Percentiles rank a stretch among this genome's conserved stretches.
Conservation (phyloP, 2,797 vertebrate genomes). For the Molothrus ater region DNA sequence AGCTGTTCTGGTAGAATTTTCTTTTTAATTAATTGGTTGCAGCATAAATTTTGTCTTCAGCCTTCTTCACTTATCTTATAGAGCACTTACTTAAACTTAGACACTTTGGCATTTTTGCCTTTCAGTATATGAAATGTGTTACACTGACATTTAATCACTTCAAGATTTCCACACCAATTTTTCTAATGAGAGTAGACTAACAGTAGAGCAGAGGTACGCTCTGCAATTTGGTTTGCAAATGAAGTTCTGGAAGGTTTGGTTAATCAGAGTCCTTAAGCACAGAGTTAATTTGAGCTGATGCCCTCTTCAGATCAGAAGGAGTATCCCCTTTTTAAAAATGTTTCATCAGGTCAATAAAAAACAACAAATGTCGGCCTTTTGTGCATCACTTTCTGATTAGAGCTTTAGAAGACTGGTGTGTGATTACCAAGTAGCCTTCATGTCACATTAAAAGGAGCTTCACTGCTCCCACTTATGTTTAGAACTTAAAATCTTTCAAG, state of each 20-base stretch:
- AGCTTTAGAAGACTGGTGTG: background rate
- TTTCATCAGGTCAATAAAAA: background rate
- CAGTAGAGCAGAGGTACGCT: background rate
- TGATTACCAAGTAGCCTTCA: background rate
- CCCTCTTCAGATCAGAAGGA: background rate
- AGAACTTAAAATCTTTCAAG: slow-evolving; percentile 3
- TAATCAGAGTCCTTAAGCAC: background rate
- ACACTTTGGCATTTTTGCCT: background rate
- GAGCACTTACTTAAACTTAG: background rate
- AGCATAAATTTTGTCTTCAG: background rate
- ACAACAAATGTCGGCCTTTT: background rate
- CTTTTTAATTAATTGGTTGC: background rate
- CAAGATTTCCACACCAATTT: background rate
- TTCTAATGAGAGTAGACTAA: background rate
- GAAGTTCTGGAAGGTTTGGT: background rate
- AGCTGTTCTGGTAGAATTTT: background rate
- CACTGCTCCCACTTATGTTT: background rate
- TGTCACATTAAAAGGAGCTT: background rate
- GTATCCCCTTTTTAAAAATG: background rate
- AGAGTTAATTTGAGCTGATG: background rate
- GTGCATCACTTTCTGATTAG: background rate
- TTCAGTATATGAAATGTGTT: background rate
- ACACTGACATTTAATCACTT: slow-evolving; percentile 1
- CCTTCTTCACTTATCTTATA: background rate
- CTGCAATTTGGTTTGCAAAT: slow-evolving; percentile 12